Percentiles rank a stretch among this genome's conserved stretches.
Conservation (phyloP, 2,797 vertebrate genomes). For the Gallinago nigripennis region DNA sequence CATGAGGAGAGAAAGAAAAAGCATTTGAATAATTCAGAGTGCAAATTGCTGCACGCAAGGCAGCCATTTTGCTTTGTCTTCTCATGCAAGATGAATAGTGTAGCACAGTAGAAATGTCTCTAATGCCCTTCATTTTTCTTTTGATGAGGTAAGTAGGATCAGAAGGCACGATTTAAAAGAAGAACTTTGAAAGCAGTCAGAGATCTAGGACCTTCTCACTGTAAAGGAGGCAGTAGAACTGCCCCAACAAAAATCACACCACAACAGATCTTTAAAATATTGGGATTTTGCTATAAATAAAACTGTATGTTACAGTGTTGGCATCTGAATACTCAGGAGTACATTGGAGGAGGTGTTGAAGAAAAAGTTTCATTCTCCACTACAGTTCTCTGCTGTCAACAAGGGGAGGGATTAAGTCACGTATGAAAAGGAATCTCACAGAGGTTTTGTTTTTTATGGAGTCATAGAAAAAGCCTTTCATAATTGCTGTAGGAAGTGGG, state of each 20-base stretch:
- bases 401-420: background rate
- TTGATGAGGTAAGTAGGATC: background rate
- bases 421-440: background rate
- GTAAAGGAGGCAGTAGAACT: background rate
- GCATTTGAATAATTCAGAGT: slow-evolving; percentile 43
- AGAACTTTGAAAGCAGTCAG: background rate
- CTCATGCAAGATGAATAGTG: slow-evolving; percentile 12
- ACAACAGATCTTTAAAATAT: background rate
- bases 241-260: background rate
- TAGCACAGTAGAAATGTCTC: slow-evolving; percentile 1
- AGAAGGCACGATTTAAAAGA: background rate
- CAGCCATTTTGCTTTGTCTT: slow-evolving; percentile 60
- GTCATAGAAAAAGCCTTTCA: background rate
- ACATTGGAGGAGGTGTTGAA: background rate
- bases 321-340: background rate
- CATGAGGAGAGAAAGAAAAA: slow-evolving; percentile 28
- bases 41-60: slow-evolving; percentile 19
- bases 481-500: background rate
- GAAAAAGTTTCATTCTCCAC: background rate
- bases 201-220: background rate
- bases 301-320: background rate
- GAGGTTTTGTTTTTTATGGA: background rate
- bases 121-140: slow-evolving; percentile 50
- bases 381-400: background rate
- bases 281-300: background rate